Evolutionary conservation across 2,888 invertebrate species (phyloP).

Genomic region (Notodonta ziczac): DNA sequence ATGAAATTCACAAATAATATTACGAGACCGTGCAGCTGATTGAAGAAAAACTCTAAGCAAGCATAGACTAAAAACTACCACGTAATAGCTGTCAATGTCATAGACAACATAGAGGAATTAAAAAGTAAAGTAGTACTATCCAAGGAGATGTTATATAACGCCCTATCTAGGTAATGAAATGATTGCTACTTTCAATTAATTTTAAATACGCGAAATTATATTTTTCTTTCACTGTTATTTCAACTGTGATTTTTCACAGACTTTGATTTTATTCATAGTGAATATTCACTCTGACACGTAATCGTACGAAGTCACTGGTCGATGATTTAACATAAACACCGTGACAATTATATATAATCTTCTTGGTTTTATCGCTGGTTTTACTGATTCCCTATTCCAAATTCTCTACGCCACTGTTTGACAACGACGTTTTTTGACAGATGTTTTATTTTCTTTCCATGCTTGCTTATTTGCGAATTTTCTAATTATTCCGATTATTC

Average conservation of each 20-base stretch:
- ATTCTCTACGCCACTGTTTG: conserved; percentile 21
- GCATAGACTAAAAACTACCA: conserved; percentile 41
- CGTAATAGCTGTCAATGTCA: conserved; percentile 44
- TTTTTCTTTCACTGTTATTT: too few relatives aligned
- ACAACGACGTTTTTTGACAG: conserved; percentile 41
- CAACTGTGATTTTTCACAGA: too few relatives aligned
- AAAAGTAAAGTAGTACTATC: conserved; percentile 16
- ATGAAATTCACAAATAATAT: conserved; percentile 60
- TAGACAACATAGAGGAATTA: background rate
- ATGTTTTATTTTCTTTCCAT: conserved; percentile 43
- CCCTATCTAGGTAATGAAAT: too few relatives aligned
- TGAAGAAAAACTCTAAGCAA: conserved; percentile 38
- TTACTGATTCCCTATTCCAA: too few relatives aligned
- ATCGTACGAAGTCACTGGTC: too few relatives aligned
- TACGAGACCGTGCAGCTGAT: conserved; percentile 42
- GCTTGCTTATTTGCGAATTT: conserved; percentile 38
- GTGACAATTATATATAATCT: too few relatives aligned
- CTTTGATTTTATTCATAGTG: too few relatives aligned
- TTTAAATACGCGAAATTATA: too few relatives aligned
- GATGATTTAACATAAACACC: too few relatives aligned
- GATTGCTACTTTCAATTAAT: too few relatives aligned
- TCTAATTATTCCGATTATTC: conserved; percentile 34
- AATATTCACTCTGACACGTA: too few relatives aligned
- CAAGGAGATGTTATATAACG: background rate
- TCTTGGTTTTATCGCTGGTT: too few relatives aligned